phyloP scores from a whole-genome alignment of 2,113 vertebrate species.

The Circaetus gallicus region DNA sequence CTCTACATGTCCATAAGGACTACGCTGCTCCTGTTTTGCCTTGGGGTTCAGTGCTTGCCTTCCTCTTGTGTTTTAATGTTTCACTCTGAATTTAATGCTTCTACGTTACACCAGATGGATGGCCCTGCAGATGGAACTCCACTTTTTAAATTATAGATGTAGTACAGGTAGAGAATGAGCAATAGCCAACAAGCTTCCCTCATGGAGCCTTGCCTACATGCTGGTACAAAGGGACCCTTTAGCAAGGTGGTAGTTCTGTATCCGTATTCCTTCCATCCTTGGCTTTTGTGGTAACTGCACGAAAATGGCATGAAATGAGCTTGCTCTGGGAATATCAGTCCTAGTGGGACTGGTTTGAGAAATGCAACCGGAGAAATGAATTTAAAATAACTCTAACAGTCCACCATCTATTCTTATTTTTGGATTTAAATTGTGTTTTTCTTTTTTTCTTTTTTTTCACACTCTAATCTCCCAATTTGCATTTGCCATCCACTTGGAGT shows the following conservation, averaged over 20 bases:
- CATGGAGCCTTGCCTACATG: neutral
- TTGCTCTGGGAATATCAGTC: neutral
- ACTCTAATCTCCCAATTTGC: neutral
- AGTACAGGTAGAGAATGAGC: neutral
- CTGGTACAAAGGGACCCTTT: neutral
- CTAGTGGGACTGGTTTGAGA: neutral
- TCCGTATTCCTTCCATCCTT: neutral
- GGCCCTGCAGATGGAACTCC: neutral
- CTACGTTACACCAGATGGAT: neutral
- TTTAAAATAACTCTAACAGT: neutral
- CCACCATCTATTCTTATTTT: neutral
- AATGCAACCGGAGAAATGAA: neutral
- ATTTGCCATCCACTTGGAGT: neutral
- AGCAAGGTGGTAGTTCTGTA: neutral
- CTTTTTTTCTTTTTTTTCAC: too few species aligned
- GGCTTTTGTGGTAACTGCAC: neutral
- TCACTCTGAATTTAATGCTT: neutral
- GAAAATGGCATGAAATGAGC: neutral
- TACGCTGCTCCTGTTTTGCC: neutral
- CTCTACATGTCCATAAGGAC: neutral
- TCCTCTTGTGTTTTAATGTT: slow-evolving; percentile 9
- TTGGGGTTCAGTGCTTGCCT: neutral
- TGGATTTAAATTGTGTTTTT: neutral
- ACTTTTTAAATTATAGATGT: slow-evolving; percentile 16
- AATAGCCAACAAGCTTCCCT: neutral